phyloP scores from a whole-genome alignment of 2,113 vertebrate genomes.

The Vicugna pacos region DNA sequence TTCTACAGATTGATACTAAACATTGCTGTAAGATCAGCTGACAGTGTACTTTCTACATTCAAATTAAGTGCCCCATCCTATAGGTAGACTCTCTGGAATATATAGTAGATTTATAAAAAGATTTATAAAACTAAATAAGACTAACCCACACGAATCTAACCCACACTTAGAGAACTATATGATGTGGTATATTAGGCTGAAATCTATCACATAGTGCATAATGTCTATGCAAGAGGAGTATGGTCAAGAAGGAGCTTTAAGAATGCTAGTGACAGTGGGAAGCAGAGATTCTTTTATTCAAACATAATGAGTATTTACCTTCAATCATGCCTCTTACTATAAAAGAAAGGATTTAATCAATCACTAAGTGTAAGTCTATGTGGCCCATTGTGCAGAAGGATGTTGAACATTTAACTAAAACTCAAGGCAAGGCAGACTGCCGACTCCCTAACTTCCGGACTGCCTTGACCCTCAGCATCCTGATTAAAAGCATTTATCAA shows the following conservation, averaged over 20 bases:
- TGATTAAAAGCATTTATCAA: not conserved
- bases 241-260: not conserved
- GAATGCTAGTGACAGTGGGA: not conserved
- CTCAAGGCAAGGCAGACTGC: not conserved
- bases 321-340: not conserved
- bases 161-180: not conserved
- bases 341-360: not conserved
- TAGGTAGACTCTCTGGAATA: not conserved
- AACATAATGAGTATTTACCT: not conserved
- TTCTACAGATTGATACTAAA: not conserved
- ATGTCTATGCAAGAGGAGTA: not conserved
- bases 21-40: not conserved
- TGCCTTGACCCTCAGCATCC: not conserved
- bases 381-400: not conserved
- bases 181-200: not conserved
- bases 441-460: not conserved
- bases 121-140: not conserved
- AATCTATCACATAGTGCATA: not conserved
- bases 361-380: not conserved
- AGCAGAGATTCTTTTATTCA: not conserved
- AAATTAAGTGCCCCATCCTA: not conserved
- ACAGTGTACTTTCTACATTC: not conserved
- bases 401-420: constrained; percentile 4
- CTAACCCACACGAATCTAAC: not conserved
- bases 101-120: not conserved